Percentiles rank a stretch among this genome's conserved stretches.
These are phyloP conservation scores for Miltochrista miniata DNA, from an alignment of 2,888 invertebrate genomes.

Conservation along the genomic window DNA sequence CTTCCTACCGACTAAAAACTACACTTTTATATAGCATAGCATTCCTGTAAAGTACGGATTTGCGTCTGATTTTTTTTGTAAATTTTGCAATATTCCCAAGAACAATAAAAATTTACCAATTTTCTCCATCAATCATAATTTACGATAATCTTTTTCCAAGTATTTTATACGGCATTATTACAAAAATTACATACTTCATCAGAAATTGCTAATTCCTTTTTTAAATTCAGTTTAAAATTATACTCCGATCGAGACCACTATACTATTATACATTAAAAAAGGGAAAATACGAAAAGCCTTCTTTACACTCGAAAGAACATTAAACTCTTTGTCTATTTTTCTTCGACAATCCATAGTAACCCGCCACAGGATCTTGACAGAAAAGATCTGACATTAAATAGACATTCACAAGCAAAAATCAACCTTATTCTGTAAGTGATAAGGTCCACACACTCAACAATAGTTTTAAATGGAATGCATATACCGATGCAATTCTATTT, in stretches of 20 bases:
- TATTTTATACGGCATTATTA: slow-evolving; percentile 1
- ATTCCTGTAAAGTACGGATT: too few species aligned
- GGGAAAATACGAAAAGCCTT: slow-evolving; percentile 42
- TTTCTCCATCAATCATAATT: background rate
- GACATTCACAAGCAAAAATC: slow-evolving; percentile 28
- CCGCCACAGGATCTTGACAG: slow-evolving; percentile 61
- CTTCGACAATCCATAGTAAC: slow-evolving; percentile 72
- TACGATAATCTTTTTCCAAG: background rate
- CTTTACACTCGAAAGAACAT: slow-evolving; percentile 71
- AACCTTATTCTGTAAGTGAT: slow-evolving; percentile 17
- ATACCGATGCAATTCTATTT: slow-evolving; percentile 34
- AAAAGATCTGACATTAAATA: slow-evolving; percentile 58
- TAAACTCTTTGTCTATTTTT: slow-evolving; percentile 71
- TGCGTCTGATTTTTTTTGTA: too few species aligned
- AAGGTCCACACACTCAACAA: slow-evolving; percentile 22
- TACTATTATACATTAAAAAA: slow-evolving; percentile 47
- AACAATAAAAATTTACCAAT: too few species aligned
- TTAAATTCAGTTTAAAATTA: slow-evolving; percentile 30
- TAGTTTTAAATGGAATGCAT: slow-evolving; percentile 40
- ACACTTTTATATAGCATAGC: too few species aligned
- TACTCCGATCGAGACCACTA: slow-evolving; percentile 41
- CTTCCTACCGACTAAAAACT: too few species aligned
- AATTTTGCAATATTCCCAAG: too few species aligned
- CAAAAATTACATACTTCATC: slow-evolving; percentile 21
- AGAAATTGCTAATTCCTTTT: slow-evolving; percentile 22